These are phyloP conservation scores for Bombyx mori DNA, from an alignment of 1,140 invertebrate genomes.

Conservation along the genomic window ASM3026992v2 NC_085113.1:3665001-3665500, in stretches of 20 bases:
- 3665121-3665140: background rate
- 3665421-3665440: conserved; percentile 31
- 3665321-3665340: conserved; percentile 11
- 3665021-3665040: conserved; percentile 26
- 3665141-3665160: background rate
- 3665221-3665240: too few species aligned
- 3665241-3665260: background rate
- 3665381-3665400: conserved; percentile 46
- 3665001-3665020: conserved; percentile 49
- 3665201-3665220: too few species aligned
- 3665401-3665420: conserved; percentile 58
- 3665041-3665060: conserved; percentile 14
- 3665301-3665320: background rate
- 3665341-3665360: conserved; percentile 47
- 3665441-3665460: conserved; percentile 53
- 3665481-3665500: too few species aligned
- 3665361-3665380: conserved; percentile 39
- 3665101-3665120: conserved; percentile 25
- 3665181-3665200: background rate
- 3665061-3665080: conserved; percentile 68
- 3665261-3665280: background rate
- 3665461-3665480: conserved; percentile 15
- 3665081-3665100: conserved; percentile 56
- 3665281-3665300: background rate
- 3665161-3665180: background rate